Conservation (phyloP, 1,140 invertebrate species). For the Plodia interpunctella region DNA sequence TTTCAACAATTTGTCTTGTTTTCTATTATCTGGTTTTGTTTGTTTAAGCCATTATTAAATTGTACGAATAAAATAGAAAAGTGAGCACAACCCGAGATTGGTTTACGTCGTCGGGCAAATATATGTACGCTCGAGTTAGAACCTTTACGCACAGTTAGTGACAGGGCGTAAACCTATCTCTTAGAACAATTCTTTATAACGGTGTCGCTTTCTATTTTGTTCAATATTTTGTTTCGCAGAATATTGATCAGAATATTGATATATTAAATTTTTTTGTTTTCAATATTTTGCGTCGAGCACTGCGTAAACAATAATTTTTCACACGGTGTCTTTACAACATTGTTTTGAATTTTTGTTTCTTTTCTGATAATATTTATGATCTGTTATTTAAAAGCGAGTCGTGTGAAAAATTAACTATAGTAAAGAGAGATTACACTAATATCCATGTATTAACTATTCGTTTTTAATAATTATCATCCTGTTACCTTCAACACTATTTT, state of each 20-base stretch:
- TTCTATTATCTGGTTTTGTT: constrained; percentile 16
- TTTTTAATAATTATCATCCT: constrained; percentile 40
- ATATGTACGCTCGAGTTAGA: too few relatives aligned
- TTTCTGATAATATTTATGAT: neutral
- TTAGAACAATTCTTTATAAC: too few relatives aligned
- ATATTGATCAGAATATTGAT: constrained; percentile 52
- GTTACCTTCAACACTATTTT: constrained; percentile 49
- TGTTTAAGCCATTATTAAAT: constrained; percentile 47
- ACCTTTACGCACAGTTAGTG: too few relatives aligned
- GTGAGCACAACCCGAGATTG: too few relatives aligned
- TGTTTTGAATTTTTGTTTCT: neutral
- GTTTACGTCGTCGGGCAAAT: too few relatives aligned
- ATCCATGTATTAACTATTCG: constrained; percentile 25
- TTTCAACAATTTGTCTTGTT: constrained; percentile 41
- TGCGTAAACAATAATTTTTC: constrained; percentile 46
- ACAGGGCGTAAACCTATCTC: too few relatives aligned
- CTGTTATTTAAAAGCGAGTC: constrained; percentile 26
- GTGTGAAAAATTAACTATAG: constrained; percentile 46
- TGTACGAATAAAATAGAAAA: constrained; percentile 47
- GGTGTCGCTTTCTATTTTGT: constrained; percentile 42
- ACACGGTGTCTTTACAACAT: constrained; percentile 19
- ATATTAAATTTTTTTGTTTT: constrained; percentile 20
- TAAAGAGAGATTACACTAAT: constrained; percentile 61
- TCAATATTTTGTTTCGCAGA: constrained; percentile 40
- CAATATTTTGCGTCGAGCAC: constrained; percentile 52